Evolutionary conservation across 2,113 vertebrate genomes (phyloP).

Genomic region (Elgaria multicarinata): DNA sequence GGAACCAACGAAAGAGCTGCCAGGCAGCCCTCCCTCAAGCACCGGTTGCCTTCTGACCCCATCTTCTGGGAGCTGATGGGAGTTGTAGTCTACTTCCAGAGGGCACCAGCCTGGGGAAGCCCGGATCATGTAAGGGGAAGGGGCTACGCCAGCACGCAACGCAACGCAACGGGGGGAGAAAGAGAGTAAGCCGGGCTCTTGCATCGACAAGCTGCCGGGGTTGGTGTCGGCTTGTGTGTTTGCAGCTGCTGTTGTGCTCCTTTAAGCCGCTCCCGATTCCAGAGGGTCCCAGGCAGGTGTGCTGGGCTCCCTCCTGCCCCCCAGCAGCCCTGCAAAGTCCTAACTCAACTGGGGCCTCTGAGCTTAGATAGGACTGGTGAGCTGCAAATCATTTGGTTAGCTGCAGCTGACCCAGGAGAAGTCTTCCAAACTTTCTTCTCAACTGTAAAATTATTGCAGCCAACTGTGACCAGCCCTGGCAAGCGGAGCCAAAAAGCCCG

Average conservation of each 20-base stretch:
- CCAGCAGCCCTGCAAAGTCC: neutral
- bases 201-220: too few relatives aligned
- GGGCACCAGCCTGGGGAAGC: neutral
- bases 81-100: neutral
- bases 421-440: slow-evolving; percentile 45
- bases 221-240: too few relatives aligned
- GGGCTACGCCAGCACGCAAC: too few relatives aligned
- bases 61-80: too few relatives aligned
- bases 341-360: slow-evolving; percentile 48
- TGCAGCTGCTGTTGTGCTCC: too few relatives aligned
- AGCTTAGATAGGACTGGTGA: slow-evolving; percentile 22
- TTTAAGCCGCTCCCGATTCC: slow-evolving; percentile 42
- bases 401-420: neutral
- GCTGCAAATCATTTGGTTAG: neutral
- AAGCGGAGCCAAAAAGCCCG: neutral
- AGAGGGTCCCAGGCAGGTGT: neutral
- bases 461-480: neutral
- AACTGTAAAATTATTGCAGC: slow-evolving; percentile 41
- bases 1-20: neutral
- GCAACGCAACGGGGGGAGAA: too few relatives aligned
- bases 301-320: neutral
- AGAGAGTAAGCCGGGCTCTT: too few relatives aligned
- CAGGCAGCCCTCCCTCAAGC: too few relatives aligned
- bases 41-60: too few relatives aligned
- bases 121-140: too few relatives aligned